Evolutionary conservation across 2,113 vertebrate genomes (phyloP).

Genomic region (human (Homo sapiens)): GRCh38 chr6:27310501-27311000

Average conservation of each 20-base stretch:
- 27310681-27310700: not conserved
- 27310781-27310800: slow-evolving; percentile 26
- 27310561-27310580: slow-evolving; percentile 85
- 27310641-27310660: slow-evolving; percentile 53
- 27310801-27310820: not conserved
- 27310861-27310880: not conserved
- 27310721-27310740: not conserved
- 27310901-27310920: not conserved
- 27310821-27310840: not conserved
- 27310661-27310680: not conserved
- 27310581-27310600: slow-evolving; percentile 58
- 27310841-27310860: accelerated
- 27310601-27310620: slow-evolving; percentile 68
- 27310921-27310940: slow-evolving; percentile 56
- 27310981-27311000: not conserved
- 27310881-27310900: not conserved
- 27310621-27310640: slow-evolving; percentile 57
- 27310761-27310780: not conserved
- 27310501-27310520: slow-evolving; percentile 27
- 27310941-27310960: slow-evolving; percentile 76
- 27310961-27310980: accelerated
- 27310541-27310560: slow-evolving; percentile 66
- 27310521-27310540: not conserved
- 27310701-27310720: not conserved
- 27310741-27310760: not conserved